These are phyloP conservation scores for Apodemus speciosus DNA, from an alignment of 2,113 vertebrate genomes.

Conservation along the genomic window DNA sequence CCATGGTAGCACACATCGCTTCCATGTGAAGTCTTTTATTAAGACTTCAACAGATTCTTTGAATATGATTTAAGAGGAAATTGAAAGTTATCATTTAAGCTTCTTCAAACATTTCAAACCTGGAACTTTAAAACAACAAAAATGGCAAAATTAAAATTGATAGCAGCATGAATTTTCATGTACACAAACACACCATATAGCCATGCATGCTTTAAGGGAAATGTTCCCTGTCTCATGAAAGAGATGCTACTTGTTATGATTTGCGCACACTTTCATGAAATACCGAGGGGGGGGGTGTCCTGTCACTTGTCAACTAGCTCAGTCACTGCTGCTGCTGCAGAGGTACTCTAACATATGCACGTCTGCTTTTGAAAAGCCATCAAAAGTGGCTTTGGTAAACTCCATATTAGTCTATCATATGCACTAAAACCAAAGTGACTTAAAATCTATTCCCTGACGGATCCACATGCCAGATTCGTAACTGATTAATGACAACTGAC, in stretches of 20 bases:
- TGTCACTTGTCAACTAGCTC: conserved; percentile 86
- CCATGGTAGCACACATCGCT: not conserved
- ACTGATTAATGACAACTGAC: conserved; percentile 88
- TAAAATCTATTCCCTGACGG: conserved; percentile 79
- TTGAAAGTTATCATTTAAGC: conserved; percentile 64
- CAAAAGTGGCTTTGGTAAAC: conserved; percentile 83
- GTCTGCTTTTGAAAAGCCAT: conserved; percentile 82
- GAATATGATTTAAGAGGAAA: conserved; percentile 53
- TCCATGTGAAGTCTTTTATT: no score
- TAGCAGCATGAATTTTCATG: conserved; percentile 81
- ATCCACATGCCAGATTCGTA: conserved; percentile 84
- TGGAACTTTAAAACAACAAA: conserved; percentile 74
- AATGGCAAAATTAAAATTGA: conserved; percentile 81
- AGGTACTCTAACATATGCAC: conserved; percentile 83
- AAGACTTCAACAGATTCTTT: not conserved
- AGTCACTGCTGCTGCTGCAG: conserved; percentile 82
- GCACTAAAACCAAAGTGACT: conserved; percentile 83
- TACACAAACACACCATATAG: conserved; percentile 80
- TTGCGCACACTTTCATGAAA: conserved; percentile 85
- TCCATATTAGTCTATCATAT: conserved; percentile 84
- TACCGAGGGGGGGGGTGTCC: conserved; percentile 78
- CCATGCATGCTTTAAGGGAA: conserved; percentile 82
- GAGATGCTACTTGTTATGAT: conserved; percentile 84
- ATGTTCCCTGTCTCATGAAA: conserved; percentile 82
- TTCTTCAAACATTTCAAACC: conserved; percentile 67